Evolutionary conservation across 2,888 invertebrate genomes (phyloP).

Genomic region (Amphimallon solstitiale): DNA sequence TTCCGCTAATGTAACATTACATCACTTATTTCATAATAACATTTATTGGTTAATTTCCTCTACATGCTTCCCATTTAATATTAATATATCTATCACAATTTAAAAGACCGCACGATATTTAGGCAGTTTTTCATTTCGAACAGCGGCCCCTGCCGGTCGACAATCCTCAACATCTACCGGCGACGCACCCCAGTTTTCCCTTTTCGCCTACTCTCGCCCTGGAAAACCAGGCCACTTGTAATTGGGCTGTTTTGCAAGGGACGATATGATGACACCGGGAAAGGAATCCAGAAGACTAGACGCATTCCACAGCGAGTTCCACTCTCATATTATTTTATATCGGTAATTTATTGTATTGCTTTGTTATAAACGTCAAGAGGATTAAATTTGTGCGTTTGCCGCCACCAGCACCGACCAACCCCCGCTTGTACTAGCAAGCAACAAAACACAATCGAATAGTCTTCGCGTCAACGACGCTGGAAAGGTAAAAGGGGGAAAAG

Average conservation of each 20-base stretch:
- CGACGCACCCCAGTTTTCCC: conserved; percentile 32
- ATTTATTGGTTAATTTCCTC: no score
- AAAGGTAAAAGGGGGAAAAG: neutral
- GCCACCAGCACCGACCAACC: conserved; percentile 19
- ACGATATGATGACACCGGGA: conserved; percentile 51
- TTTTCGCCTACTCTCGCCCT: conserved; percentile 39
- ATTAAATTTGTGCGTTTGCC: conserved; percentile 57
- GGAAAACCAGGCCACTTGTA: conserved; percentile 48
- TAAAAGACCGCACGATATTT: no score
- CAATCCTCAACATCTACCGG: conserved; percentile 25
- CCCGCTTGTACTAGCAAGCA: no score
- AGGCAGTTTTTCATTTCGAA: conserved; percentile 27
- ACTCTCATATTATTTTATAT: conserved; percentile 63
- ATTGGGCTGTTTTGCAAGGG: conserved; percentile 53
- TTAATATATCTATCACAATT: no score
- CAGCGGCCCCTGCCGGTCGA: conserved; percentile 31
- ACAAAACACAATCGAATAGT: neutral
- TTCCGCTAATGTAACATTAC: no score
- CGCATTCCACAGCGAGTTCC: conserved; percentile 59
- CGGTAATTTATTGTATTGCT: conserved; percentile 63
- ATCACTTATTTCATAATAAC: no score
- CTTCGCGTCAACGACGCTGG: neutral
- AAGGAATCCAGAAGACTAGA: conserved; percentile 61
- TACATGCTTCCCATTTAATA: no score
- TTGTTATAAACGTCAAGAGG: conserved; percentile 60